Base-by-base conservation (phyloP, 1,140 invertebrate species). In the Galendromus occidentalis region DNA sequence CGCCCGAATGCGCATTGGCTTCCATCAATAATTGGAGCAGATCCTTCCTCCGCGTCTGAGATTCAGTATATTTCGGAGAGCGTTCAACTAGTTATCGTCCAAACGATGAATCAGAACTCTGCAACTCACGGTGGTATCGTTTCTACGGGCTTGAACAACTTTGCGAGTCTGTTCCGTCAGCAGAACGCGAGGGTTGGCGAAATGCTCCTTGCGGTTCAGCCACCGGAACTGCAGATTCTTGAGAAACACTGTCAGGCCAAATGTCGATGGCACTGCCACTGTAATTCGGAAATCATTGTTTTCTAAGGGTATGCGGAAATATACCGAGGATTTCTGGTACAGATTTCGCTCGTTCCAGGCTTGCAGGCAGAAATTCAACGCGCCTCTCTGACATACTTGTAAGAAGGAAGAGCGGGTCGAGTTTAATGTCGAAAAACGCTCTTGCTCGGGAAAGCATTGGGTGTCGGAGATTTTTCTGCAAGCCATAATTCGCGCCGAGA, bases 11-110 rank as follows among this genome's bases (percentile, higher is more conserved):
- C 30, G 29, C 17, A 12, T 64, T 63, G 18, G 68, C 64, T 33
- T 69, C 66, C 5, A 69, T 69, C 1, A 67, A 25, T 14, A 44
- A 17, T 67, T 69, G 68, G 12, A 69, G 42, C 17, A 69, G 42
- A 67, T 69, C 68, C 1, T 66, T 59, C 47, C 25, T 30, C 33
- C 51, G 29, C 18, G 20, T 42, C 68, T 68, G 0, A 22, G 45
- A 47, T 4, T 14, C 14, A 44, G 42, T 14, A 44, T 14, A 44
- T 12, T n/a, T 44, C 12, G n/a, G n/a, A 44, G n/a, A 44, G n/a
- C 12, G n/a, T 44, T n/a, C n/a, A 14, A 12, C 42, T 14, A 44
- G 42, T n/a, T 44, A 14, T 14, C 42, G 12, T 12, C n/a, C n/a
- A 44, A 44, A 6, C 45, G 7, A 22, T 47, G 4, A 47, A 14